Percentiles rank a stretch among this genome's conserved stretches.
Conservation (phyloP, 2,888 invertebrate species). For the Plebejus anna region DNA sequence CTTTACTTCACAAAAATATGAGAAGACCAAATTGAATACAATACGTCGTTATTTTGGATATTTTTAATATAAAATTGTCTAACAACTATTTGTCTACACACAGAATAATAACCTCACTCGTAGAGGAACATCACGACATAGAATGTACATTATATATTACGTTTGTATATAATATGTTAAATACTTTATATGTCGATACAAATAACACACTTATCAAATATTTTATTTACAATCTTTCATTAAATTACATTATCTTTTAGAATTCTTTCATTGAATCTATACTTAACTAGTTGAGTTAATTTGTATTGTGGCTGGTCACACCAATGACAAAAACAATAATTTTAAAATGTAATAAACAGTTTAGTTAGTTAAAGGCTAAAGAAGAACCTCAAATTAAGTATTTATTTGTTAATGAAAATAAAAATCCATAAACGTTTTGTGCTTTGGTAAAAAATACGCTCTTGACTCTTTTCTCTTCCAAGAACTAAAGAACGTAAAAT, state of each 20-base stretch:
- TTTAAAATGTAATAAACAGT: too few relatives aligned
- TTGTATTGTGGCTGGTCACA: slow-evolving; percentile 15
- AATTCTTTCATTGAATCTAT: slow-evolving; percentile 45
- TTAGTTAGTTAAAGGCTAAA: too few relatives aligned
- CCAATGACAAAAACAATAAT: slow-evolving; percentile 27
- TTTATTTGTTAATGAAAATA: too few relatives aligned
- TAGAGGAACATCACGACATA: slow-evolving; percentile 72
- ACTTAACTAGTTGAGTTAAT: slow-evolving; percentile 14
- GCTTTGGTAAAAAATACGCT: neutral
- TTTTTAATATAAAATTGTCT: slow-evolving; percentile 50
- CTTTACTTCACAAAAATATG: neutral
- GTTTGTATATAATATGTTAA: slow-evolving; percentile 46
- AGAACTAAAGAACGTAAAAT: neutral
- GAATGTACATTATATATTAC: slow-evolving; percentile 49
- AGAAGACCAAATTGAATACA: slow-evolving; percentile 39
- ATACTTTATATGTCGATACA: slow-evolving; percentile 55
- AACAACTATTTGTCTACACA: slow-evolving; percentile 56
- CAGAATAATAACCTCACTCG: slow-evolving; percentile 65
- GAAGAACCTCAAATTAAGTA: too few relatives aligned
- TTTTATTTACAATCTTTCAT: slow-evolving; percentile 61
- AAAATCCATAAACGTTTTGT: neutral
- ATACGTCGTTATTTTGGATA: slow-evolving; percentile 63
- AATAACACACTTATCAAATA: slow-evolving; percentile 59
- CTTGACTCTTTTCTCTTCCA: neutral
- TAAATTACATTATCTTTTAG: slow-evolving; percentile 61